Base-by-base conservation (phyloP, 2,113 vertebrate species). In the Myodes glareolus region DNA sequence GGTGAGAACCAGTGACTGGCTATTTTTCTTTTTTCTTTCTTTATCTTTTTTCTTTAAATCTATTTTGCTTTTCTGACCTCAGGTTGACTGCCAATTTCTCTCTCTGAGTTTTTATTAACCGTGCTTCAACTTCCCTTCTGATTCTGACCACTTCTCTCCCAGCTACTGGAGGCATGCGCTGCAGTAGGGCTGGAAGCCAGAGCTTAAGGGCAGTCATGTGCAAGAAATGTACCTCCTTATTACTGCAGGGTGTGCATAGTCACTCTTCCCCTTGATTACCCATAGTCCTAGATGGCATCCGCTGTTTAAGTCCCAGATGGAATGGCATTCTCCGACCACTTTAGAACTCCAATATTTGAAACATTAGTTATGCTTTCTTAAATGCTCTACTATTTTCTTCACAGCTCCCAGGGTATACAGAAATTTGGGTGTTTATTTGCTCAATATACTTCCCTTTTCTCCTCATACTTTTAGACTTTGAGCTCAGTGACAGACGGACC, bases 321-420 rank as follows among this genome's bases (percentile, higher is more conserved):
- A 81, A 86, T 77, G 45, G 36, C 68, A 67, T 80, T 88, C 65
- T 97, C 80, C 88, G 82, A 81, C 55, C 42, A 72, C 27, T 75
- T 7, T 27, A 13, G 91, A 9, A 50, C n/a, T 16, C 45, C 17
- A 91, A 27, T 88, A 61, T 85, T 91, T 80, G 36, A 61, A 90
- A 29, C 21, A 50, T 47, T 75, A 42, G 42, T 67, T 76, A 75
- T n/a, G 47, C 45, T 65, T 92, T 88, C 47, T 42, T 96, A 92
- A 80, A 75, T n/a, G 14, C 33, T 27, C 17, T 78, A 19, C n/a
- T 31, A 52, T 94, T 97, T 95, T 47, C 17, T 97, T 94, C 80
- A 76, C 31, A 76, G 72, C 12, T 31, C 29, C 6, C 2, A 55
- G 23, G 23, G 33, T 87, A 68, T 29, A 21, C 33, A 92, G n/a